phyloP scores from a whole-genome alignment of 2,888 invertebrate species.

The Ditula angustiorana region DNA sequence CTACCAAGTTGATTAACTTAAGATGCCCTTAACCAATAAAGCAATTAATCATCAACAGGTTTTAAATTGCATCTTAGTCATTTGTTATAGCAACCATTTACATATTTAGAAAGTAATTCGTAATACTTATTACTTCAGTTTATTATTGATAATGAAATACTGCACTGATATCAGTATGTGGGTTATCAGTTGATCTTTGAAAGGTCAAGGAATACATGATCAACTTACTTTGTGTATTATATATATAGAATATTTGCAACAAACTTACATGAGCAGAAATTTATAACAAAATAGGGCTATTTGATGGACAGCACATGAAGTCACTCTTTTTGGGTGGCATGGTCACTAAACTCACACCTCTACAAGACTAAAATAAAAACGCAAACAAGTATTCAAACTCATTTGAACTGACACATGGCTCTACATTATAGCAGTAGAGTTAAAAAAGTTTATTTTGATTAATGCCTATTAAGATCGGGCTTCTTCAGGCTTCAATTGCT shows the following conservation, averaged over 20 bases:
- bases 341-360: no score
- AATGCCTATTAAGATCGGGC: slow-evolving; percentile 5
- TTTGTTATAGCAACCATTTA: not conserved
- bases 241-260: not conserved
- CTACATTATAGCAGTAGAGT: no score
- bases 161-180: slow-evolving; percentile 7
- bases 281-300: no score
- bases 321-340: no score
- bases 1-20: no score
- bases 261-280: not conserved
- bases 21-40: no score
- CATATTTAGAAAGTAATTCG: not conserved
- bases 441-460: not conserved
- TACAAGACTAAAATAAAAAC: no score
- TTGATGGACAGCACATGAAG: no score
- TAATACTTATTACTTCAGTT: not conserved
- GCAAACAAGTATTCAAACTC: no score
- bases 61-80: not conserved
- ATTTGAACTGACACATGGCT: not conserved
- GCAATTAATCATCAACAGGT: not conserved
- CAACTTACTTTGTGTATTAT: slow-evolving; percentile 11
- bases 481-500: not conserved
- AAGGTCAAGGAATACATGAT: slow-evolving; percentile 20
- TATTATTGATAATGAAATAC: slow-evolving; percentile 1
- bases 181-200: slow-evolving; percentile 17